A percentile compares a stretch with the other conserved stretches of the same genome.
phyloP scores from a whole-genome alignment of 2,113 vertebrate genomes.

The Peromyscus polionotus region DNA sequence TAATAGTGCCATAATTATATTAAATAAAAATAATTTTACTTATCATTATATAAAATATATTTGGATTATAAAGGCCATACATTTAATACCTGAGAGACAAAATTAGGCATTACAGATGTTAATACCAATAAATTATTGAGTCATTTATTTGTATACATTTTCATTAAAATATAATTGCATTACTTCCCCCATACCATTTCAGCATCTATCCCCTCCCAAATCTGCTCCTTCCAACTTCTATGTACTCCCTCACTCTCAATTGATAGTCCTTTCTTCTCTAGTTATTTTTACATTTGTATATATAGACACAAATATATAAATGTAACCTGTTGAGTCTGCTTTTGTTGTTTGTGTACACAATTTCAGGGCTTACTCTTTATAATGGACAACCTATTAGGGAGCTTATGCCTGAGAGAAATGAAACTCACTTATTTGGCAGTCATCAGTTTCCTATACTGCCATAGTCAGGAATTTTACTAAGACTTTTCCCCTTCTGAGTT shows the following conservation, averaged over 20 bases:
- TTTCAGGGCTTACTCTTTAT: background rate
- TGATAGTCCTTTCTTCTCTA: background rate
- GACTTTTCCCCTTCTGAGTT: background rate
- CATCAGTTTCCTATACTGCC: background rate
- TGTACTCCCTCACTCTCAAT: background rate
- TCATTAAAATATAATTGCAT: background rate
- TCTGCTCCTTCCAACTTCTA: background rate
- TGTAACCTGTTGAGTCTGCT: background rate
- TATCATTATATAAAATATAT: background rate
- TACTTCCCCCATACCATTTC: background rate
- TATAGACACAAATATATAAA: background rate
- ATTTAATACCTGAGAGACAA: slow-evolving; percentile 67
- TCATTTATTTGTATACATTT: background rate
- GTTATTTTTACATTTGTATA: background rate
- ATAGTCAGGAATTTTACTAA: background rate
- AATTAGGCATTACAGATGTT: slow-evolving; percentile 69
- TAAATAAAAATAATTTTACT: background rate
- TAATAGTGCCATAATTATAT: background rate
- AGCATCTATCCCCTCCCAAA: background rate
- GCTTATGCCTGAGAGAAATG: background rate
- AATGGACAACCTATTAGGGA: background rate
- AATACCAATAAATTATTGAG: slow-evolving; percentile 67
- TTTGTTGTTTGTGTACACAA: background rate
- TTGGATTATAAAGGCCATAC: background rate
- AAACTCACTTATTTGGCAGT: background rate